A percentile compares a stretch with the other conserved stretches of the same genome.
phyloP scores from a whole-genome alignment of 2,797 vertebrate genomes.

The Antennarius maculatus region DNA sequence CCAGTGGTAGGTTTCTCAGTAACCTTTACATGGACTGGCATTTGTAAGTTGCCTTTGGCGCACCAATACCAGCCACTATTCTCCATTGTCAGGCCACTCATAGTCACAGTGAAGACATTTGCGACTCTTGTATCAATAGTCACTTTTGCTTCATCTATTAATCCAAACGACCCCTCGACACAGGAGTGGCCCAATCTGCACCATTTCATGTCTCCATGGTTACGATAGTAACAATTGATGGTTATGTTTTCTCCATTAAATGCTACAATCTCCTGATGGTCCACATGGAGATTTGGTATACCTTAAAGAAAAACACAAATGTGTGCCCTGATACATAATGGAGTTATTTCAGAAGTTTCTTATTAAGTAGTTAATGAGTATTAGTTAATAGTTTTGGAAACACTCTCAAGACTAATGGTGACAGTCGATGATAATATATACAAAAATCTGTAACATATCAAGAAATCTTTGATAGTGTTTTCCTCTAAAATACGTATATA shows the following conservation, averaged over 20 bases:
- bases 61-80: constrained; percentile 61
- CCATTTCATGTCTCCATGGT: constrained; percentile 11
- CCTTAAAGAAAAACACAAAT: constrained; percentile 1
- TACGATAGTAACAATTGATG: background rate
- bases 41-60: constrained; percentile 29
- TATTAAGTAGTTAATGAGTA: too few relatives aligned
- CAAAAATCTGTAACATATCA: too few relatives aligned
- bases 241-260: background rate
- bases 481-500: background rate
- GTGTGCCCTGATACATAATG: too few relatives aligned
- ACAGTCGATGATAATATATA: too few relatives aligned
- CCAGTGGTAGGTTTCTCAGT: constrained; percentile 1
- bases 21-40: constrained; percentile 50
- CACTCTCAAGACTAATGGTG: too few relatives aligned
- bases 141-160: constrained; percentile 9
- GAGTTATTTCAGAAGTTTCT: background rate
- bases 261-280: constrained; percentile 25
- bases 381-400: too few relatives aligned
- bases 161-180: background rate
- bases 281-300: background rate
- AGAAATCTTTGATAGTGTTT: background rate
- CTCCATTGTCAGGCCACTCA: constrained; percentile 16
- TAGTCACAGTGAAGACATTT: constrained; percentile 34
- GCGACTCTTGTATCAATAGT: fast-evolving
- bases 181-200: constrained; percentile 32